Evolutionary conservation across 2,797 vertebrate genomes (phyloP).

Genomic region (Orientallactaga sibirica): DNA sequence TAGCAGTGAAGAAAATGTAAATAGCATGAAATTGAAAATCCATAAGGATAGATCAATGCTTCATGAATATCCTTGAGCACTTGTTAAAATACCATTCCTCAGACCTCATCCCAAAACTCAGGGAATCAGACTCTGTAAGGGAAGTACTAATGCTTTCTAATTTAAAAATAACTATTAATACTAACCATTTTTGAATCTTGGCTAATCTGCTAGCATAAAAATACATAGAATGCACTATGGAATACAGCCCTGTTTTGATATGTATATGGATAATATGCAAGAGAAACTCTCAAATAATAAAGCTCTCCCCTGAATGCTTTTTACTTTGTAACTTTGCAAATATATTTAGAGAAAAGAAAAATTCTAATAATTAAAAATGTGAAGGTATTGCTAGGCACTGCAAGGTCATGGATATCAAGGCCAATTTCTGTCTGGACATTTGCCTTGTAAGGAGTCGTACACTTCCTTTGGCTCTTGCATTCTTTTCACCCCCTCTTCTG

Average conservation of each 20-base stretch:
- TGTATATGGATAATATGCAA: neutral
- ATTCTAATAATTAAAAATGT: neutral
- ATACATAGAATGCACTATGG: neutral
- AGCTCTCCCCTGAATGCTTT: neutral
- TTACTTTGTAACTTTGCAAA: neutral
- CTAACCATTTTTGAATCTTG: neutral
- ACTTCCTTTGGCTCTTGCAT: too few relatives aligned
- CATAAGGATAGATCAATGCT: neutral
- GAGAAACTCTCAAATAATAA: neutral
- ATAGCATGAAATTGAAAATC: neutral
- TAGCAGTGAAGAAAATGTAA: slow-evolving; percentile 30
- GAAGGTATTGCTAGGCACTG: too few relatives aligned
- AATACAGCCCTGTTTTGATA: neutral
- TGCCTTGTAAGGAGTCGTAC: too few relatives aligned
- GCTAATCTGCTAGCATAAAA: neutral
- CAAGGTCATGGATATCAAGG: too few relatives aligned
- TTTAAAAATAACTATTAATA: neutral
- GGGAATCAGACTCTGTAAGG: neutral
- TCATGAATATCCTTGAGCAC: neutral
- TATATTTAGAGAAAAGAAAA: neutral
- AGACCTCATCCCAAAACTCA: neutral
- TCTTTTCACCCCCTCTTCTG: too few relatives aligned
- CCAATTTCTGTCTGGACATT: too few relatives aligned
- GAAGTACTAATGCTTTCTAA: neutral
- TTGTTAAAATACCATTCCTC: neutral